A percentile compares a stretch with the other conserved stretches of the same genome.
These are phyloP conservation scores for Myathropa florea DNA, from an alignment of 2,888 invertebrate species.

Conservation along the genomic window DNA sequence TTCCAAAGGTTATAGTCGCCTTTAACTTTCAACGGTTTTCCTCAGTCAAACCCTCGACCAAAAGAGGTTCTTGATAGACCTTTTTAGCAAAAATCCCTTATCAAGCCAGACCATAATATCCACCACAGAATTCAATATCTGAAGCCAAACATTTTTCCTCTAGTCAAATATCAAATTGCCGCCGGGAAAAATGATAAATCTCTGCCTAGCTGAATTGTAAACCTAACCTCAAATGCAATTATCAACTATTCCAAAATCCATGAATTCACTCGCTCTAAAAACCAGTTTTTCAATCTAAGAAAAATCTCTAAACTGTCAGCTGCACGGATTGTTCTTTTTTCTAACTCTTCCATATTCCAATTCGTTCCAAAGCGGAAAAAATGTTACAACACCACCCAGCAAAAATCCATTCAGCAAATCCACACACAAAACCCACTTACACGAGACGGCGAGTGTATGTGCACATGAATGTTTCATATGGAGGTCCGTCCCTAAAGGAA, in stretches of 20 bases:
- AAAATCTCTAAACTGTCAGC: constrained; percentile 30
- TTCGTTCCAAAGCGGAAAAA: constrained; percentile 39
- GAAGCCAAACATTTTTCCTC: not conserved
- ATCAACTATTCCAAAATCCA: not conserved
- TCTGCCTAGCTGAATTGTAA: not conserved
- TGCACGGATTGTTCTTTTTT: constrained; percentile 16
- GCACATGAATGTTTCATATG: not conserved
- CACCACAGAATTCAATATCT: not conserved
- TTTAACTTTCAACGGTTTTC: no score
- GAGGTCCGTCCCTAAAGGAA: not conserved
- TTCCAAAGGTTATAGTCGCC: no score
- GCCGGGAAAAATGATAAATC: not conserved
- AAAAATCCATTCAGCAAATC: not conserved
- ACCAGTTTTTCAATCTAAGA: not conserved
- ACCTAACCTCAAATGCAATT: not conserved
- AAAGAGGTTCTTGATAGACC: no score
- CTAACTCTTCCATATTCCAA: constrained; percentile 49
- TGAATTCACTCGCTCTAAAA: not conserved
- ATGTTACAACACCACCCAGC: not conserved
- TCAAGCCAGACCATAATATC: not conserved
- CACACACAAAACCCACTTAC: no score
- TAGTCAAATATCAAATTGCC: not conserved
- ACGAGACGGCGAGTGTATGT: not conserved
- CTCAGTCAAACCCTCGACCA: no score
- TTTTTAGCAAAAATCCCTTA: no score